phyloP scores from a whole-genome alignment of 2,113 vertebrate genomes.

The Clarias batrachus region DNA sequence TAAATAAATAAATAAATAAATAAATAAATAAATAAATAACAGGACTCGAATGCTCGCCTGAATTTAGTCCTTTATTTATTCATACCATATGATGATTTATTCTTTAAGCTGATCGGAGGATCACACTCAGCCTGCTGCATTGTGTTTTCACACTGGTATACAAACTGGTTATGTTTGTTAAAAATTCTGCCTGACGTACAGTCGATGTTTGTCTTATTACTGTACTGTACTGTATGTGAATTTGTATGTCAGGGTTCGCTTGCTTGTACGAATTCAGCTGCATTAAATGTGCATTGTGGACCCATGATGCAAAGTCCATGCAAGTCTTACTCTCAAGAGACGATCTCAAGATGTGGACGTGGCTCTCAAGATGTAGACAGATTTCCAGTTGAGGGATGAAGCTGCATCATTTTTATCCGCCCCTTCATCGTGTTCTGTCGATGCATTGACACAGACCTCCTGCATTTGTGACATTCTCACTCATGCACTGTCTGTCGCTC shows the following conservation, averaged over 20 bases:
- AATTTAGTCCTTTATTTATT: background rate
- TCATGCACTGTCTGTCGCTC: background rate
- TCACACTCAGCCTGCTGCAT: background rate
- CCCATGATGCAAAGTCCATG: background rate
- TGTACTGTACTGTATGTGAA: background rate
- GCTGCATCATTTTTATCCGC: background rate
- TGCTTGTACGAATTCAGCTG: background rate
- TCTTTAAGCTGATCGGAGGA: background rate
- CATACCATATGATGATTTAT: background rate
- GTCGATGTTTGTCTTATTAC: background rate
- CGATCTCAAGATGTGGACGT: background rate
- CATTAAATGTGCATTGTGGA: background rate
- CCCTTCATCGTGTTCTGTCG: background rate
- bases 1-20: background rate
- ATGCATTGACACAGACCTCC: background rate
- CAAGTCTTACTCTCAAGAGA: background rate
- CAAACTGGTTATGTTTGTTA: background rate
- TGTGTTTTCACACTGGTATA: background rate
- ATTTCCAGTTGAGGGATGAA: background rate
- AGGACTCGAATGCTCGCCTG: background rate
- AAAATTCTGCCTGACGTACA: background rate
- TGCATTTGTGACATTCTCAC: slow-evolving; percentile 3
- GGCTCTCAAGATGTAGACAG: background rate
- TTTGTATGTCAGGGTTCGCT: background rate
- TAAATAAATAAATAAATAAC: background rate